Base-by-base conservation (phyloP, 1,140 invertebrate genomes). In the Ceratitis capitata region DNA sequence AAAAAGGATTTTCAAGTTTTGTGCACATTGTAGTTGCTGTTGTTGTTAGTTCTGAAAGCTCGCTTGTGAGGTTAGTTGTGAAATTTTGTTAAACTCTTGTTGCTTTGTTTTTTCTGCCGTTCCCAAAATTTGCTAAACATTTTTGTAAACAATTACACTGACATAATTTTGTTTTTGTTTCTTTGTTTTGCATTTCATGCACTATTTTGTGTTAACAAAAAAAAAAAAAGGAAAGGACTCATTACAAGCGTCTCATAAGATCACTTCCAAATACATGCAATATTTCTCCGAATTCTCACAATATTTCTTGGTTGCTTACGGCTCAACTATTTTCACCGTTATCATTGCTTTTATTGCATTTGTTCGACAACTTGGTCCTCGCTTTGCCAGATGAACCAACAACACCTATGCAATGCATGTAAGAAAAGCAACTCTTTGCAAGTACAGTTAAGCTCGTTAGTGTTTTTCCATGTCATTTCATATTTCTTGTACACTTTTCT, bases 401-500 rank as follows among this genome's bases (percentile, higher is more conserved):
- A 45, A 26, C 39, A 78, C 39, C 69, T 78, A 45, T 10, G 23
- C 39, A 42, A 78, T 45, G 9, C 45, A 12, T 32, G 12, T 32
- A 12, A 23, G 53, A 45, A 7, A 3, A 2, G 19, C 16, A 74
- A 45, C 42, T 69, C 14, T 16, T 23, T 39, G 6, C 39, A 39
- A 53, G 19, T n/a, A 19, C 9, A 45, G 61, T 64, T 78, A 45
- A 45, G 69, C 69, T 78, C 69, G 69, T 78, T 78, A 78, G 69
- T 78, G 69, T 45, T 78, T 78, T 78, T 78, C 35, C 69, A 78
- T 78, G 69, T 78, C 69, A 45, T 32, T 39, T 78, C 32, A 78
- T 32, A 78, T 78, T 78, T 78, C 69, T 78, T 78, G 23, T 78
- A n/a, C 69, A 45, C 69, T 78, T 78, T 78, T 78, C 39, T 45